These are phyloP conservation scores for Gobiocypris rarus DNA, from an alignment of 2,113 vertebrate genomes.

Conservation along the genomic window DNA sequence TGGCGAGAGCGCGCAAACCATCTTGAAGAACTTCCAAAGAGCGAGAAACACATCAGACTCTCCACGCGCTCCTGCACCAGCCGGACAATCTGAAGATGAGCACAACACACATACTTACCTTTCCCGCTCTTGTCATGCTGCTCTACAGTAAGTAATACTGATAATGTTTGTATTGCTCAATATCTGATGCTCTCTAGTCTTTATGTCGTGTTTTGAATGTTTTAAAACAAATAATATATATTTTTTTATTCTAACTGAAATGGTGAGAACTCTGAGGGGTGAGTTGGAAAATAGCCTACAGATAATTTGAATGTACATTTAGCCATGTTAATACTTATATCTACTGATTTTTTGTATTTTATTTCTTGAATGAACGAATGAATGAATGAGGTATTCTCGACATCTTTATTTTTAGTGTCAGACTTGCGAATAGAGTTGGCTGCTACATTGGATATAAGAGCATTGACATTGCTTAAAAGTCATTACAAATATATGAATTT, in stretches of 20 bases:
- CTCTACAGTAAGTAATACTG: not conserved
- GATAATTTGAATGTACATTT: not conserved
- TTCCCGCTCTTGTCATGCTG: not conserved
- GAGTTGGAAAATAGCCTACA: not conserved
- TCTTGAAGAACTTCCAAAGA: not conserved
- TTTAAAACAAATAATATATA: not conserved
- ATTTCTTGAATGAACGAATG: too few species aligned
- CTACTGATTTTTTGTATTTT: too few species aligned
- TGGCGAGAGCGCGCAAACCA: conserved; percentile 2
- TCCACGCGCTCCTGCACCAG: not conserved
- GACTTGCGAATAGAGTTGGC: not conserved
- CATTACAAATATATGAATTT: not conserved
- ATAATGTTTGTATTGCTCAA: not conserved
- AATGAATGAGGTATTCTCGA: too few species aligned
- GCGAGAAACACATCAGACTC: not conserved
- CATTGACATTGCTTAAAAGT: not conserved
- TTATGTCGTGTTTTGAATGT: too few species aligned
- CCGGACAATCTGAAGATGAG: conserved; percentile 17
- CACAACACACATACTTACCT: not conserved
- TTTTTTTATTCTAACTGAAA: not conserved
- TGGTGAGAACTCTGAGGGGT: not conserved
- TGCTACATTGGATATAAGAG: not conserved
- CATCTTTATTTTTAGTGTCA: not conserved
- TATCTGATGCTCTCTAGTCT: not conserved
- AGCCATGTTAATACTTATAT: not conserved